These are phyloP conservation scores for Grammomys dolichurus DNA, from an alignment of 2,113 vertebrate genomes.

Conservation along the genomic window DNA sequence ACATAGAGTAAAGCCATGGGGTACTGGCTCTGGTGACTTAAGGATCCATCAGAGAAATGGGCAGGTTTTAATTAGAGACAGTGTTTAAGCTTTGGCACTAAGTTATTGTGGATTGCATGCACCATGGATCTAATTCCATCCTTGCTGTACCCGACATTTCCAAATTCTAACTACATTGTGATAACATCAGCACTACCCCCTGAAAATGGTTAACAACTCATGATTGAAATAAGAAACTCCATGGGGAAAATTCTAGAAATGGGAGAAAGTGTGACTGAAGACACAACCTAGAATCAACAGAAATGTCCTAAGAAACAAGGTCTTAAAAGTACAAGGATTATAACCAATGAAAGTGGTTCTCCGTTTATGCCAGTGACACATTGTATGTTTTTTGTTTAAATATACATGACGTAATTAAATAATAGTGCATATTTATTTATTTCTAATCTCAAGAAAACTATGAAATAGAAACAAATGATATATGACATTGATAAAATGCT, in stretches of 20 bases:
- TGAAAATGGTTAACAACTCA: conserved; percentile 21
- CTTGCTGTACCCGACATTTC: conserved; percentile 53
- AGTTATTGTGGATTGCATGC: conserved; percentile 27
- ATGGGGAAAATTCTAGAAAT: conserved; percentile 47
- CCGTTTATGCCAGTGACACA: not conserved
- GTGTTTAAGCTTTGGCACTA: conserved; percentile 15
- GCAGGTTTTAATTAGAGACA: conserved; percentile 69
- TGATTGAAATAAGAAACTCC: conserved; percentile 22
- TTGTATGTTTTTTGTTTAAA: not conserved
- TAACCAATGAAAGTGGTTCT: not conserved
- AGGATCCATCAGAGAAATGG: conserved; percentile 55
- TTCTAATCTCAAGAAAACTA: not conserved
- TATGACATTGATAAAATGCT: not conserved
- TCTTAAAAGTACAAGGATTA: not conserved
- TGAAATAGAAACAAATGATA: not conserved
- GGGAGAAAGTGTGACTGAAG: not conserved
- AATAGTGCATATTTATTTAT: not conserved
- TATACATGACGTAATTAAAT: not conserved
- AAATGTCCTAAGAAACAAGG: not conserved
- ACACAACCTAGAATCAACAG: not conserved
- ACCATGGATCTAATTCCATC: conserved; percentile 43
- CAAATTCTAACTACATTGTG: conserved; percentile 65
- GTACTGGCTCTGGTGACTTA: not conserved
- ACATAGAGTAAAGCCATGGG: not conserved
- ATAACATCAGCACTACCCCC: not conserved